Conservation (phyloP, 2,113 vertebrate species). For the Enhydra lutris region DNA sequence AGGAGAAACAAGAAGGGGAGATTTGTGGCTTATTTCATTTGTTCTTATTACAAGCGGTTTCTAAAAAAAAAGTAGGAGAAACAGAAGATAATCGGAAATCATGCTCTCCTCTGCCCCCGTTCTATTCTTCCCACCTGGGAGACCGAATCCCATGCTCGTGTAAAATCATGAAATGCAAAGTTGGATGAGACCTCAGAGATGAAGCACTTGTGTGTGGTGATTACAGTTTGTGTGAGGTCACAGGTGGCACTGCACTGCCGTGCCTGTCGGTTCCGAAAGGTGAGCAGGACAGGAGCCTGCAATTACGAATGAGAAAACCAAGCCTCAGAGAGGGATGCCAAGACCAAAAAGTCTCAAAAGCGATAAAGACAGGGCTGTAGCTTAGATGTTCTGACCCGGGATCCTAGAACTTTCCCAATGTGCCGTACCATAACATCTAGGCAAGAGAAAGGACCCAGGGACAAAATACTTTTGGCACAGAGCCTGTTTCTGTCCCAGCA, state of each 20-base stretch:
- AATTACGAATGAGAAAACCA: constrained; percentile 27
- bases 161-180: neutral
- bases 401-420: neutral
- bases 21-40: constrained; percentile 53
- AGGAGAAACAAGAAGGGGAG: constrained; percentile 76
- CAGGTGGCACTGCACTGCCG: neutral
- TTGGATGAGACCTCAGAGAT: neutral
- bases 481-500: neutral
- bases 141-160: neutral
- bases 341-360: constrained; percentile 38
- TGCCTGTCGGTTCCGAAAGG: neutral
- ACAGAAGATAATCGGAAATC: constrained; percentile 3
- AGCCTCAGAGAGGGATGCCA: neutral
- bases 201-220: neutral
- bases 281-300: neutral
- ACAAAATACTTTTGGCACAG: neutral
- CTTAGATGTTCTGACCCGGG: neutral
- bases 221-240: neutral
- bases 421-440: neutral
- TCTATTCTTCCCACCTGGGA: neutral
- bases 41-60: constrained; percentile 34
- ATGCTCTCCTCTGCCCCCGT: neutral
- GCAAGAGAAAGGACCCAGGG: neutral
- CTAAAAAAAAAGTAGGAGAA: constrained; percentile 47
- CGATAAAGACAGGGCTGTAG: neutral